phyloP scores from a whole-genome alignment of 2,888 invertebrate species.

The Hedya salicella region DNA sequence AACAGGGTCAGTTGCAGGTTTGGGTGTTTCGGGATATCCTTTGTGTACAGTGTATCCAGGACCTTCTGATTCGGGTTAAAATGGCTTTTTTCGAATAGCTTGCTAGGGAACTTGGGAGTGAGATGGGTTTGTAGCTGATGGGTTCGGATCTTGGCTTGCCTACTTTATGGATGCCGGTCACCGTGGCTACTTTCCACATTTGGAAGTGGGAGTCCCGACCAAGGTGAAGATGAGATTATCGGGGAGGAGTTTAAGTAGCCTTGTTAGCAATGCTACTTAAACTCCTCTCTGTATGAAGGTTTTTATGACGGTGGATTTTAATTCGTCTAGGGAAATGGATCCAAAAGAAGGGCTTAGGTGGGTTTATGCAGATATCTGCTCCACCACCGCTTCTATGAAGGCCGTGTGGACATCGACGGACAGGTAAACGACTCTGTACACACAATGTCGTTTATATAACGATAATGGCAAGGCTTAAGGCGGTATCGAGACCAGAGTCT shows the following conservation, averaged over 20 bases:
- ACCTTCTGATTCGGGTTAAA: neutral
- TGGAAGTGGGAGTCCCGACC: neutral
- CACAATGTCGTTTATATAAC: too few relatives aligned
- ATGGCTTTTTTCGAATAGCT: conserved; percentile 16
- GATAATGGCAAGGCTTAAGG: too few relatives aligned
- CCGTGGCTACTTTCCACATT: neutral
- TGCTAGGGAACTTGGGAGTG: neutral
- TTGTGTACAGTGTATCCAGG: neutral
- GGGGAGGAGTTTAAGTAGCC: neutral
- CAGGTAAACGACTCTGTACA: too few relatives aligned
- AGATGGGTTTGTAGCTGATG: neutral
- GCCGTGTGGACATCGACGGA: too few relatives aligned
- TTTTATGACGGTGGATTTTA: too few relatives aligned
- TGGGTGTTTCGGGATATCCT: neutral
- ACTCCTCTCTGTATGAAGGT: too few relatives aligned
- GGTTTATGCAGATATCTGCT: too few relatives aligned
- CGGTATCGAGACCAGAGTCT: too few relatives aligned
- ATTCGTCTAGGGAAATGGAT: too few relatives aligned
- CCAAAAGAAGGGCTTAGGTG: too few relatives aligned
- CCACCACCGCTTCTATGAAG: too few relatives aligned
- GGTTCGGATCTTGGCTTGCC: neutral
- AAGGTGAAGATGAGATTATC: neutral
- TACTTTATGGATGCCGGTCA: conserved; percentile 23
- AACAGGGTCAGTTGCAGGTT: neutral
- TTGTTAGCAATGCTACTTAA: conserved; percentile 1